Base-by-base conservation (phyloP, 1,140 invertebrate genomes). In the Drosophila dunni region DNA sequence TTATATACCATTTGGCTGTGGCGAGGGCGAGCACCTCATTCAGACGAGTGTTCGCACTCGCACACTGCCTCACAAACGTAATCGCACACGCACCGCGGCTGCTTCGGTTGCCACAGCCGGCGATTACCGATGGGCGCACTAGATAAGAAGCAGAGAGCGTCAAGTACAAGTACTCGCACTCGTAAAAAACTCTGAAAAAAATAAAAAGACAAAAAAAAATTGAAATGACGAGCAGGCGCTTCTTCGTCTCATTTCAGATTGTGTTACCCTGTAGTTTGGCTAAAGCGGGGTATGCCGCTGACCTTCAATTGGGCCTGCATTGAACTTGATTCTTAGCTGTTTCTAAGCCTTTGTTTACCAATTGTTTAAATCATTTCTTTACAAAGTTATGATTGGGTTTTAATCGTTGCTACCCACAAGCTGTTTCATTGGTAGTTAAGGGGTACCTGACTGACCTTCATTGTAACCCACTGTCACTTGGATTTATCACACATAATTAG, bases 101-200 rank as follows among this genome's bases (percentile, higher is more conserved):
- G 45, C 80, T 81, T 79, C 79, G 82, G 62, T 78, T 86, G 62
- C 56, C 62, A 53, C 62, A 57, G 67, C 78, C 54, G 81, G 54
- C 72, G 73, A 79, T 78, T 80, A 68, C 83, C 83, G 90, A 91
- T 91, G 90, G 90, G 90, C 89, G 90, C 90, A 82, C 85, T 90
- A 91, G 90, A 91, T 91, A 91, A 86, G 82, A 62, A 81, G 42
- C 62, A 53, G 65, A 78, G 71, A 74, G 71, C 65, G 71, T 62
- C 71, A 69, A 74, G 71, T 74, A 56, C 51, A 24, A 81, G 50
- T 51, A 53, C 56, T 74, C 70, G 57, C 44, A 61, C 33, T 68
- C 54, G 57, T 74, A 69, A 29, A 29, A 29, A 29, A 29, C 24
- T 48, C 61, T 73, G 13, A 74, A 42, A 20, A 74, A 42, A 46